These are phyloP conservation scores for Prenolepis imparis DNA, from an alignment of 2,888 invertebrate genomes.

Conservation along the genomic window DNA sequence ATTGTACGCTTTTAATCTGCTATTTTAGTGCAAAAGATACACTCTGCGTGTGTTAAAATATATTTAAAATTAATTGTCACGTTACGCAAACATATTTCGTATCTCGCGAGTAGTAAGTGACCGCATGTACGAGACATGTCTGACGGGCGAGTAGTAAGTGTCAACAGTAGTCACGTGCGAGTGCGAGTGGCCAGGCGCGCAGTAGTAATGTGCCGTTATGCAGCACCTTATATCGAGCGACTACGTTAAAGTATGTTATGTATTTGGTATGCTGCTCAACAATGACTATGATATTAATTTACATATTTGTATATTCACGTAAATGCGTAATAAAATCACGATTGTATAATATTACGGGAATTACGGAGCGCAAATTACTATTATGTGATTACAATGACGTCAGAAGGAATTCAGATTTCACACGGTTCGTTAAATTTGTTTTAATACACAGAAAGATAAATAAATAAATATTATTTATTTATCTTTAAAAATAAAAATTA, in stretches of 20 bases:
- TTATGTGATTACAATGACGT: neutral
- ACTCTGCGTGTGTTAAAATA: neutral
- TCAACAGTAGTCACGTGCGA: neutral
- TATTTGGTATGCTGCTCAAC: neutral
- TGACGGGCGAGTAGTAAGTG: slow-evolving; percentile 5
- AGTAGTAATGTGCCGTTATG: neutral
- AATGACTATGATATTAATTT: neutral
- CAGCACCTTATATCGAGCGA: neutral
- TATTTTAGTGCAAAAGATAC: neutral
- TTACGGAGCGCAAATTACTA: neutral
- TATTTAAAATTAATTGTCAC: neutral
- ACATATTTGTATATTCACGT: slow-evolving; percentile 7
- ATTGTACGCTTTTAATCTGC: neutral
- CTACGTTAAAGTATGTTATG: neutral
- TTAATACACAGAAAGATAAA: neutral
- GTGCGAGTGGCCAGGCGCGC: neutral
- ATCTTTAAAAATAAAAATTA: no score
- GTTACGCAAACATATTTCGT: neutral
- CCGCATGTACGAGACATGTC: neutral
- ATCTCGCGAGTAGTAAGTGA: neutral
- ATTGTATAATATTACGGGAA: slow-evolving; percentile 12
- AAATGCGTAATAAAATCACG: neutral
- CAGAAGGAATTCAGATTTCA: neutral
- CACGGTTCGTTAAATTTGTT: neutral
- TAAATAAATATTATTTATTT: neutral